These are phyloP conservation scores for Drosophila elegans DNA, from an alignment of 1,140 invertebrate species.

Conservation along the genomic window DNA sequence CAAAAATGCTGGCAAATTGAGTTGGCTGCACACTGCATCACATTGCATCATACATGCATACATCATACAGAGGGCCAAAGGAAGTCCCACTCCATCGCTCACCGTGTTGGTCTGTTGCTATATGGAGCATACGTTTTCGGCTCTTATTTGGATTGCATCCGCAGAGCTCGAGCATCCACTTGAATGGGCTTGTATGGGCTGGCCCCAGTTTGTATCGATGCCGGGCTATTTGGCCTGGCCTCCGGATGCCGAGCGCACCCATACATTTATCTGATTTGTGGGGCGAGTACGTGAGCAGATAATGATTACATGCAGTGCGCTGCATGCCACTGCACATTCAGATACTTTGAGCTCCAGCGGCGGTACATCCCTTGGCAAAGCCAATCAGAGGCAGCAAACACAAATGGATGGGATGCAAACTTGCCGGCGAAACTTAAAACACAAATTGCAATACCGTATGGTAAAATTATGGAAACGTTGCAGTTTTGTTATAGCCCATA, in stretches of 20 bases:
- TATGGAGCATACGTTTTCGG: conserved; percentile 37
- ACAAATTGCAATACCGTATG: neutral
- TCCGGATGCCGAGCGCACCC: conserved; percentile 1
- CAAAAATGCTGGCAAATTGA: conserved; percentile 59
- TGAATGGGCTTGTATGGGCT: neutral
- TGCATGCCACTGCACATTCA: conserved; percentile 7
- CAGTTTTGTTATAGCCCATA: no score
- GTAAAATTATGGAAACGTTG: neutral
- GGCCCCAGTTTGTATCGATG: conserved; percentile 17
- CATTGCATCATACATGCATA: conserved; percentile 4
- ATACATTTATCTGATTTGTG: conserved; percentile 44
- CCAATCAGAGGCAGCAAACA: conserved; percentile 44
- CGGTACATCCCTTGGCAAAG: conserved; percentile 17
- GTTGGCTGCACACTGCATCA: conserved; percentile 73
- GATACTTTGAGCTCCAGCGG: conserved; percentile 23
- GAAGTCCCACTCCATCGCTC: conserved; percentile 9
- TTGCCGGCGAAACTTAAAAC: conserved; percentile 6
- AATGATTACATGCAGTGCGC: conserved; percentile 60
- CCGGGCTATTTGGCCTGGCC: conserved; percentile 11
- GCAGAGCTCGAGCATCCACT: neutral
- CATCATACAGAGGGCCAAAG: conserved; percentile 2
- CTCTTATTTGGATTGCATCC: conserved; percentile 29
- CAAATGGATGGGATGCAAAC: conserved; percentile 21
- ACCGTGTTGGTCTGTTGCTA: conserved; percentile 21
- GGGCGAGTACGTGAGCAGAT: conserved; percentile 60